A percentile compares a stretch with the other conserved stretches of the same genome.
phyloP scores from a whole-genome alignment of 2,113 vertebrate genomes.

The Capra hircus region DNA sequence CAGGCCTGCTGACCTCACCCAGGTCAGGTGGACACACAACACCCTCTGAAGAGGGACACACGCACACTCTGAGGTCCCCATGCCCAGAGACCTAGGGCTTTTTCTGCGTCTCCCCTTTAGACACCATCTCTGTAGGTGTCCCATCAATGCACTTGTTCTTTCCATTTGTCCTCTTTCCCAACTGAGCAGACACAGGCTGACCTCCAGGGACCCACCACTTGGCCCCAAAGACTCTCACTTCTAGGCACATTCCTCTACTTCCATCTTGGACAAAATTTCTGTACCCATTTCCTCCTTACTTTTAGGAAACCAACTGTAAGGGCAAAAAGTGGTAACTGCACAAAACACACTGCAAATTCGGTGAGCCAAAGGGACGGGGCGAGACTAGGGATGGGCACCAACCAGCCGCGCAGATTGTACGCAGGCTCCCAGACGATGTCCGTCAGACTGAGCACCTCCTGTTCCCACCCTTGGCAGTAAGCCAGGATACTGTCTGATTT shows the following conservation, averaged over 20 bases:
- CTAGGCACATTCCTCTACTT: not conserved
- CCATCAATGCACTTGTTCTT: not conserved
- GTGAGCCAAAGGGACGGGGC: not conserved
- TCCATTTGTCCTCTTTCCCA: not conserved
- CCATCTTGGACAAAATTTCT: not conserved
- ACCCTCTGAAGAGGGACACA: not conserved
- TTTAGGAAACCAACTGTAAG: not conserved
- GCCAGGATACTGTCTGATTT: rapidly evolving
- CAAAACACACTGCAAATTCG: not conserved
- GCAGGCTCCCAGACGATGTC: rapidly evolving
- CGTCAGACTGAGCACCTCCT: rapidly evolving
- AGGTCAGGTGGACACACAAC: not conserved
- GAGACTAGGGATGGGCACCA: not conserved
- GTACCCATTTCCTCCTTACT: not conserved
- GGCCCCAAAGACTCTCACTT: rapidly evolving
- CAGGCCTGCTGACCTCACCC: not conserved
- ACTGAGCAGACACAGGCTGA: rapidly evolving
- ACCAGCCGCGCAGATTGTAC: rapidly evolving
- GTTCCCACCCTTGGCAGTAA: rapidly evolving
- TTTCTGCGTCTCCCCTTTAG: rapidly evolving
- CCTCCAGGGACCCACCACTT: not conserved
- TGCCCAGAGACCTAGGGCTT: not conserved
- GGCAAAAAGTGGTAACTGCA: not conserved
- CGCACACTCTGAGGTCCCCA: not conserved
- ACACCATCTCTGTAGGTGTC: not conserved